phyloP scores from a whole-genome alignment of 2,113 vertebrate genomes.

The Cyanoramphus novaezelandiae region DNA sequence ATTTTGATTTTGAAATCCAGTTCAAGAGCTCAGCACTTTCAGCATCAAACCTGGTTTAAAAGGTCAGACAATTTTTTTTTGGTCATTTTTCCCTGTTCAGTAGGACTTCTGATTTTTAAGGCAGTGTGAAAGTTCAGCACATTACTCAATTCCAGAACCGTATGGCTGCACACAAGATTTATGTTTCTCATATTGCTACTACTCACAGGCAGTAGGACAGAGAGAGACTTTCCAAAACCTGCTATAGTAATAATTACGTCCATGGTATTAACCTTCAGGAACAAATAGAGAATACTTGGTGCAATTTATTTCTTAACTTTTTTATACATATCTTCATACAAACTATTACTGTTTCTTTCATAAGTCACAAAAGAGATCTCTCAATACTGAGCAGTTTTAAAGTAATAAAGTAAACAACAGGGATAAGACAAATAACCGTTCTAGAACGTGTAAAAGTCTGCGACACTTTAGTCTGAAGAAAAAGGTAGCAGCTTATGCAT shows the following conservation, averaged over 20 bases:
- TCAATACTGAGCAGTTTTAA: not conserved
- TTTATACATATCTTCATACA: not conserved
- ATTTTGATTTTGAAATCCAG: conserved; percentile 85
- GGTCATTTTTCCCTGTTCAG: not conserved
- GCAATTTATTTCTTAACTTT: not conserved
- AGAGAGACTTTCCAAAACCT: not conserved
- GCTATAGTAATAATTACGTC: not conserved
- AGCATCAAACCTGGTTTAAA: conserved; percentile 82
- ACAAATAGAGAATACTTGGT: not conserved
- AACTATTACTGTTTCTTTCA: not conserved
- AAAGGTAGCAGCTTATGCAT: not conserved
- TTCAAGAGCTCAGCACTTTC: conserved; percentile 79
- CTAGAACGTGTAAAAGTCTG: not conserved
- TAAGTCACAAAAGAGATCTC: not conserved
- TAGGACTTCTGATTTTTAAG: not conserved
- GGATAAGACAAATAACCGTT: not conserved
- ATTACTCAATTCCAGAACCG: not conserved
- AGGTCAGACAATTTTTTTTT: conserved; percentile 29
- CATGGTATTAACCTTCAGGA: not conserved
- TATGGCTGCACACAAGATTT: not conserved
- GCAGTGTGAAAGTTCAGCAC: not conserved
- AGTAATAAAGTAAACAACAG: not conserved
- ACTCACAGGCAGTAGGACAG: not conserved
- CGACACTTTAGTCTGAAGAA: not conserved
- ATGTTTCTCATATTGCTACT: not conserved